Percentiles rank a stretch among this genome's conserved stretches.
These are phyloP conservation scores for Microdon myrmicae DNA, from an alignment of 2,888 invertebrate genomes.

Conservation along the genomic window DNA sequence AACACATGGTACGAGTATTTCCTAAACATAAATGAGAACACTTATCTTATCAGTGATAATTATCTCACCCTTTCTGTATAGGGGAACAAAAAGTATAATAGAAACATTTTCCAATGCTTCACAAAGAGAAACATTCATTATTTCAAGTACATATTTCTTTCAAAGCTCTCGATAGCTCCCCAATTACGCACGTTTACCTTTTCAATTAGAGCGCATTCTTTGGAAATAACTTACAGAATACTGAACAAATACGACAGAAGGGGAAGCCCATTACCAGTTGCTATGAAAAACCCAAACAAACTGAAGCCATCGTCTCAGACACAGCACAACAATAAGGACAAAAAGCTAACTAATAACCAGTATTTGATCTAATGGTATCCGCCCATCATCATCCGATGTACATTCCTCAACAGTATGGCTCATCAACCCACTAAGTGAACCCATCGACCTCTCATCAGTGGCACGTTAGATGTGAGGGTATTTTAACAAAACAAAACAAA, in stretches of 20 bases:
- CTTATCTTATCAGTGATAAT: no score
- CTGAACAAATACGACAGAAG: conserved; percentile 24
- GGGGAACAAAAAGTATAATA: no score
- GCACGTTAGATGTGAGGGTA: conserved; percentile 13
- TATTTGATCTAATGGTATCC: conserved; percentile 9
- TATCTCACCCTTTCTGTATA: no score
- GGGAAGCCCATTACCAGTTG: conserved; percentile 3
- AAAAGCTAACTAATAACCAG: conserved; percentile 21
- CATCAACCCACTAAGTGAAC: conserved; percentile 9
- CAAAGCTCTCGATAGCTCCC: no score
- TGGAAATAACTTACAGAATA: conserved; percentile 14
- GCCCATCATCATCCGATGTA: conserved; percentile 1
- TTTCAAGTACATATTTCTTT: no score
- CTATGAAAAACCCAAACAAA: conserved; percentile 6
- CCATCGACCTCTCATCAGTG: conserved; percentile 29
- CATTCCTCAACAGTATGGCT: background rate
- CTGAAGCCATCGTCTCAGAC: no score
- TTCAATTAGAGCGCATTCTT: conserved; percentile 15
- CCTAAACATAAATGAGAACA: no score
- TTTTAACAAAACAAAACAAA: no score
- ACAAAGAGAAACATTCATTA: no score
- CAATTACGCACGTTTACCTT: conserved; percentile 11
- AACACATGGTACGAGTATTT: no score
- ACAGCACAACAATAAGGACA: conserved; percentile 16
- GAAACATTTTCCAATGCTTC: no score